A percentile compares a stretch with the other conserved stretches of the same genome.
Evolutionary conservation across 2,113 vertebrate species (phyloP).

Genomic region (Myotis brandtii): DNA sequence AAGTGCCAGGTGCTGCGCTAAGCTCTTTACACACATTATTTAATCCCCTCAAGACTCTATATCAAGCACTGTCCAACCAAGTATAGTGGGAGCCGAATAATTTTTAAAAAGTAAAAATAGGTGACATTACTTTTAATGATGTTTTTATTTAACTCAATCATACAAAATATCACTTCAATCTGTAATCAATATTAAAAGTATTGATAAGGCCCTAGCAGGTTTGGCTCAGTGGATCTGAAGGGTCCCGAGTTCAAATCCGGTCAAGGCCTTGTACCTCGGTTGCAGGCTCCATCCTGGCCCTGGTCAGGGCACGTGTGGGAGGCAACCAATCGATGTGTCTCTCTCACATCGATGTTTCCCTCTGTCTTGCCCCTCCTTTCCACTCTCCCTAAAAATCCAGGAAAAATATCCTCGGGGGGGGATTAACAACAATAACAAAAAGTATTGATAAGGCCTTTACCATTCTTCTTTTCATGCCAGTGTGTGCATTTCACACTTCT

Average conservation of each 20-base stretch:
- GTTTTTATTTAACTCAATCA: not conserved
- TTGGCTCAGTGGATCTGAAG: too few relatives aligned
- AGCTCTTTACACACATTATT: not conserved
- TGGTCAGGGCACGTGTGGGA: too few relatives aligned
- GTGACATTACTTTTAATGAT: conserved; percentile 33
- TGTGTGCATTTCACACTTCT: not conserved
- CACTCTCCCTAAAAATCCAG: too few relatives aligned
- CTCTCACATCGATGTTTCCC: too few relatives aligned
- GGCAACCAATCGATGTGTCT: too few relatives aligned
- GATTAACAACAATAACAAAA: too few relatives aligned
- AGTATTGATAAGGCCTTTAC: not conserved
- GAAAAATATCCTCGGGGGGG: too few relatives aligned
- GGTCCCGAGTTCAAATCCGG: too few relatives aligned
- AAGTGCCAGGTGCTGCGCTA: not conserved
- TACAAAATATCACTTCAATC: not conserved
- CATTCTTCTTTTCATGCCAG: not conserved
- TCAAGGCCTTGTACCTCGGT: too few relatives aligned
- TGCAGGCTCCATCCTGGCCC: too few relatives aligned
- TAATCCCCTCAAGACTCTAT: not conserved
- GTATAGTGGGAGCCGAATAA: not conserved
- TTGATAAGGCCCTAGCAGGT: not conserved
- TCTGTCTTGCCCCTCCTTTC: too few relatives aligned
- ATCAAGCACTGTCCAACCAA: not conserved
- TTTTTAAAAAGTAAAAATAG: not conserved
- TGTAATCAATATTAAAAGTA: not conserved